Evolutionary conservation across 2,888 invertebrate genomes (phyloP), one percentile per base, ranked within the genome.

Genomic region (Nyleta sp.): DNA sequence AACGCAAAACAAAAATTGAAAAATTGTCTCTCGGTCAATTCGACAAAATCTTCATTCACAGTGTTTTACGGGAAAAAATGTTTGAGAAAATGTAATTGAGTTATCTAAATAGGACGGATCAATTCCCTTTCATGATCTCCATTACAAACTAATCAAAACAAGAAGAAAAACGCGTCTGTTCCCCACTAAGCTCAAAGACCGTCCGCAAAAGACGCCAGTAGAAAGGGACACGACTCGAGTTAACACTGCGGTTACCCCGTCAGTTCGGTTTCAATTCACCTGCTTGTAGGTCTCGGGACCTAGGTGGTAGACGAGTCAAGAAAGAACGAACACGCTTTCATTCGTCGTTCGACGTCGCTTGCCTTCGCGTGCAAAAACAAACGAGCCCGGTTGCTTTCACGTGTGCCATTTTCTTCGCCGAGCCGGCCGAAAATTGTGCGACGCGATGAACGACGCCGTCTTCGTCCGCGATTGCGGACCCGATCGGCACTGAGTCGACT

Each of bases 161-260:
- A 18, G 42, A 22, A 31, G 31, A 53, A 65, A 64, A 59, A 62
- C 20, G 20, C 44, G 44, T n/a, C 5, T 10, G 53, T 68, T 68
- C 57, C 57, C 67, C 67, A 57, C 67, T 67, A 70, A 53, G 48
- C 38, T 44, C 42, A 55, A 55, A 42, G 68, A 33, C 13, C 18
- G 55, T 44, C 55, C 59, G 59, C 38, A 62, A 31, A 67, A 59
- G 62, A 70, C 65, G 70, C 59, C 31, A 77, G 71, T 75, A 62
- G 65, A 67, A 62, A 62, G 62, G 71, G 70, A 75, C 78, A 77
- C 67, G 78, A 72, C 74, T 67, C 70, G n/a, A 73, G 80, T 86
- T 84, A 84, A 83, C 83, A 75, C 83, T 84, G 80, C 81, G 81
- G 75, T 82, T 82, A 78, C 76, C 78, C 75, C 70, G 59, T 65